Percentiles rank a stretch among this genome's conserved stretches.
phyloP scores from a whole-genome alignment of 1,140 invertebrate species.

The Ostrea denselamellosa region DNA sequence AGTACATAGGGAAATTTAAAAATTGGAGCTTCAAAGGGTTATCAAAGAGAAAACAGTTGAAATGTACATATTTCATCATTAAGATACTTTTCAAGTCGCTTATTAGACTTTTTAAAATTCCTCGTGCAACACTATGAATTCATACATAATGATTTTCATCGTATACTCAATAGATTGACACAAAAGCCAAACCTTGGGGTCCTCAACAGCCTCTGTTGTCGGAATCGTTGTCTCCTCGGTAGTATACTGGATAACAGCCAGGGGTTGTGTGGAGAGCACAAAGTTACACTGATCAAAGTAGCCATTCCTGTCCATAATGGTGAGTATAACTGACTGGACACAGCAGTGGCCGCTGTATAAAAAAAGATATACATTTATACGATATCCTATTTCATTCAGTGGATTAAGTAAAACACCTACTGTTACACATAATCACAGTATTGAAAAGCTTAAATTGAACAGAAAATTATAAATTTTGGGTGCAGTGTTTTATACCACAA shows the following conservation, averaged over 20 bases:
- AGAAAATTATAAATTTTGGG: too few species aligned
- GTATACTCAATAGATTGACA: background rate
- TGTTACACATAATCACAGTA: too few species aligned
- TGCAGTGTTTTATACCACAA: too few species aligned
- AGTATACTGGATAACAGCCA: background rate
- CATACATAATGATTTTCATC: background rate
- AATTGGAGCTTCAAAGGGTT: too few species aligned
- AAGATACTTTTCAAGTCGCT: background rate
- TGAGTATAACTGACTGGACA: background rate
- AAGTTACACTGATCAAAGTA: background rate
- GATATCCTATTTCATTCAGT: background rate
- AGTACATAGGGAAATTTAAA: background rate
- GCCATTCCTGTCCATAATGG: background rate
- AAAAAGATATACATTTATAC: background rate
- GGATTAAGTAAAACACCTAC: background rate
- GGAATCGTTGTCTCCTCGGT: background rate
- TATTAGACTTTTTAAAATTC: background rate
- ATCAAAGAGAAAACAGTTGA: background rate
- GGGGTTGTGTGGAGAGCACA: background rate
- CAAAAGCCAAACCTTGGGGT: background rate
- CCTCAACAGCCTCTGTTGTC: background rate
- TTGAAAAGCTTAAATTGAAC: too few species aligned
- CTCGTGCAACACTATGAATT: background rate
- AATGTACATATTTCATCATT: background rate
- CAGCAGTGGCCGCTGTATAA: background rate